Base-by-base conservation (phyloP, 1,140 invertebrate genomes). In the Drosophila tani region DNA sequence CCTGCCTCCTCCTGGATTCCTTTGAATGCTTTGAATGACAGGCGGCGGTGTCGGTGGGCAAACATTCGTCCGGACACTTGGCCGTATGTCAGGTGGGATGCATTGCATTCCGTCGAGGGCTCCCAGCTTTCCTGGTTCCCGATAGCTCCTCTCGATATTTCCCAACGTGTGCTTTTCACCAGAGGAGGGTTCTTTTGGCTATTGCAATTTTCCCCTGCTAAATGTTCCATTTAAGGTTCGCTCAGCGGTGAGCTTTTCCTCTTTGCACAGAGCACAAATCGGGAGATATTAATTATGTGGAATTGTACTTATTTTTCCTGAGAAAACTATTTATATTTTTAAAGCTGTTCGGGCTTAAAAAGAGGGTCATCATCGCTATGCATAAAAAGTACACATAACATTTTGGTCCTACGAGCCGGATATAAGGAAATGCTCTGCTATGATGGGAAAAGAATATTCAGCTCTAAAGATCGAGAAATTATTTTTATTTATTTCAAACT, bases 71-170 rank as follows among this genome's bases (percentile, higher is more conserved):
- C 56, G 21, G 27, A 21, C 64, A 59, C 56, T 49, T 35, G 27
- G n/a, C 57, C 50, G 29, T 69, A 41, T 66, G 17, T 29, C 63
- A 46, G 29, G n/a, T 53, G 62, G 63, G 27, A 69, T 69, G 63
- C 67, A n/a, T 46, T 35, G 47, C 47, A 69, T 67, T 24, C 40
- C 43, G 27, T 4, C 38, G 12, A 47, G 15, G 9, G 35, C 32
- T 65, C 57, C 17, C 45, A 3, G 15, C 15, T 24, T 24, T 41
- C 58, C 58, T n/a, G 27, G 27, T 24, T 24, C 12, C 11, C 53
- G 1, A 21, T 38, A 19, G 17, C 32, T 21, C 3, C 32, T 21
- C 51, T 35, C 51, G 2, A 11, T 11, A 17, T 15, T n/a, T 1
- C 41, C 21, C 38, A 8, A 29, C 35, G 17, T 24, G 47, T 5